Evolutionary conservation across 2,888 invertebrate genomes (phyloP), one percentile per base, ranked within the genome.

Genomic region (Abrostola tripartita): DNA sequence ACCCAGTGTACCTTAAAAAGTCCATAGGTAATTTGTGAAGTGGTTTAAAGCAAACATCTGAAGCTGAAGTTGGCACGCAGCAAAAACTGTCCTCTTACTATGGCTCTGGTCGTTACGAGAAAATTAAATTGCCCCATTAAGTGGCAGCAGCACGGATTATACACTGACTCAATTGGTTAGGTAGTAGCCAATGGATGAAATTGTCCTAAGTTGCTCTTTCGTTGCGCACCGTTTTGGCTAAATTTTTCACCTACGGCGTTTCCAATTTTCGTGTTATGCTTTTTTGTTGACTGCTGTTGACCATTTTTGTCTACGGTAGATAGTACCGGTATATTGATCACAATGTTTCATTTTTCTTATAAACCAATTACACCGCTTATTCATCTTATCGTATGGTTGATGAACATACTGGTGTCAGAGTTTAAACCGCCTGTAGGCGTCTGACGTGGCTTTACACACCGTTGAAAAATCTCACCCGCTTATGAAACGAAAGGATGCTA

Each of bases 51-150:
- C 47, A 65, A 69, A 58, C 64, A 65, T 70, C 38, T 55, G 64
- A 54, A 55, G 61, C 57, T 61, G 58, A 68, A 77, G 72, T 83
- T 84, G 79, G 81, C 82, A 82, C 81, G 75, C 72, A 75, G 79
- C 81, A 76, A 78, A 24, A 24, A 24, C 24, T 24, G 24, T 24
- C 24, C 24, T n/a, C n/a, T n/a, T n/a, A n/a, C n/a, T n/a, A n/a
- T n/a, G n/a, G n/a, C n/a, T 68, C 67, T 55, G 82, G 86, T 83
- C 84, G 90, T 86, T 87, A 84, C 79, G 84, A 86, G 87, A 86
- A 90, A 91, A 92, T 92, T 88, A 92, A 92, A 92, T 92, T 87
- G 89, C 83, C 68, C 85, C 85, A 90, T 92, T 92, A 90, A 87
- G 83, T 86, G 87, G 84, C 82, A 72, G 81, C 79, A 71, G 68